A percentile compares a stretch with the other conserved stretches of the same genome.
Evolutionary conservation across 2,888 invertebrate species (phyloP).

Genomic region (Stenchaetothrips biformis): DNA sequence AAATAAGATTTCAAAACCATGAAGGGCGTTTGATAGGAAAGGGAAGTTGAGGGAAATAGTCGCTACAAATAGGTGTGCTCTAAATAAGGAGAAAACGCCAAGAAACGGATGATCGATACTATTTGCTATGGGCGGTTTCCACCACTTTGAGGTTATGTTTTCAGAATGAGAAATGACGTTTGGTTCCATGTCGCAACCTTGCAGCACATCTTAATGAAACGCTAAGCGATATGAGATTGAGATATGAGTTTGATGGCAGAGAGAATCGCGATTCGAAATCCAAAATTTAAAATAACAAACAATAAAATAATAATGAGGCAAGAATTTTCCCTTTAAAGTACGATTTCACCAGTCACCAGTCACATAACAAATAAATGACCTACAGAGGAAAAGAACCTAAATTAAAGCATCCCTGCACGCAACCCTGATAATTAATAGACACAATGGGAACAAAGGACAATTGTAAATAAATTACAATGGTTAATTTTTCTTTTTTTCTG

Average conservation of each 20-base stretch:
- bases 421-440: no score
- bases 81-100: background rate
- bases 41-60: background rate
- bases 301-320: background rate
- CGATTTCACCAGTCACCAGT: slow-evolving; percentile 10
- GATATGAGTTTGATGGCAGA: background rate
- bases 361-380: background rate
- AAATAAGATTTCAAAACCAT: background rate
- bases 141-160: background rate
- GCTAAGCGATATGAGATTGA: background rate
- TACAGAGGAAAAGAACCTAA: no score
- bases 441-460: no score
- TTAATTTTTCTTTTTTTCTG: no score
- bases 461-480: no score
- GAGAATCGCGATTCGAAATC: background rate
- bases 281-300: background rate
- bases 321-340: background rate
- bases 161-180: background rate
- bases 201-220: no score
- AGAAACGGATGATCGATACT: background rate
- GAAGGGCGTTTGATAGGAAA: background rate
- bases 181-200: background rate
- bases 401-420: no score
- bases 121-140: background rate
- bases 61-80: no score